A percentile compares a stretch with the other conserved stretches of the same genome.
Evolutionary conservation across 2,113 vertebrate genomes (phyloP).

Genomic region (Meles meles): DNA sequence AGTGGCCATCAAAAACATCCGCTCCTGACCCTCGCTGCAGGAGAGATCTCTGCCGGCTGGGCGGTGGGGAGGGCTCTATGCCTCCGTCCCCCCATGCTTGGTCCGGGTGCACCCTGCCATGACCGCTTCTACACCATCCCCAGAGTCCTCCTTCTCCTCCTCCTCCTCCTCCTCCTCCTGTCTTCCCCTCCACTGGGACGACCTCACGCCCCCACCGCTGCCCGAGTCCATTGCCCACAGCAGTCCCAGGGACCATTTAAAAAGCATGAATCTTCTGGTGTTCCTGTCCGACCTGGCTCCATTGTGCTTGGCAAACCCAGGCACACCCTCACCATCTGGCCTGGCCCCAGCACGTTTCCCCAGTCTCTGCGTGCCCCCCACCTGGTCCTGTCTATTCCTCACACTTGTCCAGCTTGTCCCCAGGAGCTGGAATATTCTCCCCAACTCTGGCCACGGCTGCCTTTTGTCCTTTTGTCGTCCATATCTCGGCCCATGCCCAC

Average conservation of each 20-base stretch:
- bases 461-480: background rate
- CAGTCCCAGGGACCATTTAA: background rate
- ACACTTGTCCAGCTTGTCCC: background rate
- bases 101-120: background rate
- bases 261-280: accelerated
- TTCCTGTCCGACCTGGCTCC: too few relatives aligned
- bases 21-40: accelerated
- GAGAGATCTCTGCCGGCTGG: background rate
- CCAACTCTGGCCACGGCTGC: accelerated
- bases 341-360: accelerated
- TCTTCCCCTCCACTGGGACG: accelerated
- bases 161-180: too few relatives aligned
- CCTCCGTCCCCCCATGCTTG: background rate
- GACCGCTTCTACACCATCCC: background rate
- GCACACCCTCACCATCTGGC: background rate
- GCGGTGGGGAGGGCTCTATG: too few relatives aligned
- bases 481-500: background rate
- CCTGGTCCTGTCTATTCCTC: background rate
- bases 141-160: too few relatives aligned
- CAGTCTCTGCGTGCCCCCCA: background rate
- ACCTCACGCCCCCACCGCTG: background rate
- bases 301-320: background rate
- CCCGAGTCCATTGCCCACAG: background rate
- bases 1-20: accelerated
- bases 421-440: background rate